Conservation (phyloP, 2,113 vertebrate genomes). For the Oryzias melastigma region DNA sequence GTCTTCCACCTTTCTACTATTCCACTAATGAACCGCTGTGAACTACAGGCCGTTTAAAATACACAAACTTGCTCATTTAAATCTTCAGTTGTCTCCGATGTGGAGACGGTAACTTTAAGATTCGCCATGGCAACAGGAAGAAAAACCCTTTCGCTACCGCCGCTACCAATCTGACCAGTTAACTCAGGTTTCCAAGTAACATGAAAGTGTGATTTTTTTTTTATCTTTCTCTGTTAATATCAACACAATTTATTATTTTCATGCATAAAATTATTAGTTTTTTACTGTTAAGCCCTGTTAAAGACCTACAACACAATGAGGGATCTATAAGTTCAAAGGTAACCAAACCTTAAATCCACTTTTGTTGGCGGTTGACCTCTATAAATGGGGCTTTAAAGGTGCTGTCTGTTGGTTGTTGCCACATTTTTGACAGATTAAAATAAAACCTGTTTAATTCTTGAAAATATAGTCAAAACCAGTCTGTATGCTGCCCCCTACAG, state of each 20-base stretch:
- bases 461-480: too few relatives aligned
- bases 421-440: too few relatives aligned
- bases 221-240: background rate
- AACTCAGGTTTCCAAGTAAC: background rate
- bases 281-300: too few relatives aligned
- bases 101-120: background rate
- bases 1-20: constrained; percentile 57
- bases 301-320: too few relatives aligned
- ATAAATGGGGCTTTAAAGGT: too few relatives aligned
- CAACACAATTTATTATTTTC: background rate
- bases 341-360: too few relatives aligned
- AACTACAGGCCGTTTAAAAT: constrained; percentile 38
- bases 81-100: constrained; percentile 13
- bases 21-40: constrained; percentile 43
- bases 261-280: background rate
- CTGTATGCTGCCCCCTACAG: too few relatives aligned
- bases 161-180: background rate
- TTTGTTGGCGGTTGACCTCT: too few relatives aligned
- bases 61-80: constrained; percentile 7
- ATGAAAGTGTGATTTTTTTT: constrained; percentile 1
- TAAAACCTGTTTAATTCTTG: too few relatives aligned
- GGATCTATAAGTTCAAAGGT: too few relatives aligned
- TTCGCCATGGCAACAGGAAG: constrained; percentile 13
- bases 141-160: constrained; percentile 1
- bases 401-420: too few relatives aligned